These are phyloP conservation scores for Oryctes rhinoceros DNA, from an alignment of 1,140 invertebrate genomes.

Conservation along the genomic window DNA sequence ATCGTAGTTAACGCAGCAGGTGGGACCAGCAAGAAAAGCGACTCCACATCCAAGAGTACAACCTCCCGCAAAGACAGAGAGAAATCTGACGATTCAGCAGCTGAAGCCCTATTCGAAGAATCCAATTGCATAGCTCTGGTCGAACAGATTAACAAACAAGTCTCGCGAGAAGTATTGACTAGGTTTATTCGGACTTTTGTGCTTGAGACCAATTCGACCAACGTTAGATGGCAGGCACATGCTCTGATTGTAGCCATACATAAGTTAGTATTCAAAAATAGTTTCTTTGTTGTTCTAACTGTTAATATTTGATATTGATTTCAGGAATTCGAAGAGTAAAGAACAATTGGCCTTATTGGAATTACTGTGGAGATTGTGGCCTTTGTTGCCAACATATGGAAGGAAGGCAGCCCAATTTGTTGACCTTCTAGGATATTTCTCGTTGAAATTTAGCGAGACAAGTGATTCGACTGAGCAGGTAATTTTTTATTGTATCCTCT, in stretches of 20 bases:
- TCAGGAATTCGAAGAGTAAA: constrained; percentile 74
- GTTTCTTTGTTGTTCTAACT: background rate
- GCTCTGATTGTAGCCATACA: constrained; percentile 85
- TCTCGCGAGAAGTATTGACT: constrained; percentile 73
- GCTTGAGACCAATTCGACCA: constrained; percentile 91
- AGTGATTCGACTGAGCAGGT: constrained; percentile 46
- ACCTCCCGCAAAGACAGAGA: constrained; percentile 67
- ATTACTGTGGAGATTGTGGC: constrained; percentile 92
- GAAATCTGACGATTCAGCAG: constrained; percentile 74
- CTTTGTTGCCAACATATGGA: constrained; percentile 88
- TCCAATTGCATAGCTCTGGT: constrained; percentile 74
- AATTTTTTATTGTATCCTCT: background rate
- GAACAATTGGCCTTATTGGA: constrained; percentile 85
- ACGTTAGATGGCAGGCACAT: constrained; percentile 95
- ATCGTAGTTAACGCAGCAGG: constrained; percentile 68
- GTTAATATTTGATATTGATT: constrained; percentile 44
- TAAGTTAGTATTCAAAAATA: constrained; percentile 67
- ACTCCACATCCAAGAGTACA: constrained; percentile 41
- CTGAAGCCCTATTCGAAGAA: constrained; percentile 75
- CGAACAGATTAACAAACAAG: constrained; percentile 75
- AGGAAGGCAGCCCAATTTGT: constrained; percentile 95
- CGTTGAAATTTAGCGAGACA: constrained; percentile 56
- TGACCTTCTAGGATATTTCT: constrained; percentile 87
- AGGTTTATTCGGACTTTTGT: constrained; percentile 91
- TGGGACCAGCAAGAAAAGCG: constrained; percentile 46